A percentile compares a stretch with the other conserved stretches of the same genome.
Evolutionary conservation across 2,797 vertebrate species (phyloP).

Genomic region (Babyrousa celebensis): DNA sequence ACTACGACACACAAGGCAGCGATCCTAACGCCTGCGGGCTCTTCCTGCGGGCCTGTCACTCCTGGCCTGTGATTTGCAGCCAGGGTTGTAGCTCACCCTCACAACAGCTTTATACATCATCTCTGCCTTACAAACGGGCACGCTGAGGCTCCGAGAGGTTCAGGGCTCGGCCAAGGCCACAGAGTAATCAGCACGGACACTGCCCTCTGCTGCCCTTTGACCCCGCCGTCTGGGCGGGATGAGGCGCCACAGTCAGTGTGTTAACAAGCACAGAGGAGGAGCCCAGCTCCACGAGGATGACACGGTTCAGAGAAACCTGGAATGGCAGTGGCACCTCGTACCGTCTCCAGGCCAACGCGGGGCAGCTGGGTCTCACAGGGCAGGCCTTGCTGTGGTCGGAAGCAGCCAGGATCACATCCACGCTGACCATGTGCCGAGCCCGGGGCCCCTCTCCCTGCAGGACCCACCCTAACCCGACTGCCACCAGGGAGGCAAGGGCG

Average conservation of each 20-base stretch:
- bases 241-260: fast-evolving
- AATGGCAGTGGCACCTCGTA: too few relatives aligned
- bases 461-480: neutral
- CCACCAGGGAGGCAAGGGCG: fast-evolving
- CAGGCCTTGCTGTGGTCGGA: neutral
- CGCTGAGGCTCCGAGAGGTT: neutral
- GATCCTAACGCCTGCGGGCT: fast-evolving
- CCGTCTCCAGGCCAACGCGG: fast-evolving
- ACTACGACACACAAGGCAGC: neutral
- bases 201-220: too few relatives aligned
- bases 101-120: fast-evolving
- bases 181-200: fast-evolving
- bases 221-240: fast-evolving
- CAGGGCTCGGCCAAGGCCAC: neutral
- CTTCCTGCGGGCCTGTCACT: neutral
- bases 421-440: too few relatives aligned
- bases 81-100: fast-evolving
- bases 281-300: neutral
- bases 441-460: too few relatives aligned
- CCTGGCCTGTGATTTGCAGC: neutral
- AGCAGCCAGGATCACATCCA: too few relatives aligned
- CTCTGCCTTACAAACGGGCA: neutral
- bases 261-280: neutral
- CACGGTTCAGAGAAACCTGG: neutral
- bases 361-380: neutral